Evolutionary conservation across 2,797 vertebrate species (phyloP), one percentile per base, ranked within the genome.

Genomic region (Notoglanidium macrostoma): DNA sequence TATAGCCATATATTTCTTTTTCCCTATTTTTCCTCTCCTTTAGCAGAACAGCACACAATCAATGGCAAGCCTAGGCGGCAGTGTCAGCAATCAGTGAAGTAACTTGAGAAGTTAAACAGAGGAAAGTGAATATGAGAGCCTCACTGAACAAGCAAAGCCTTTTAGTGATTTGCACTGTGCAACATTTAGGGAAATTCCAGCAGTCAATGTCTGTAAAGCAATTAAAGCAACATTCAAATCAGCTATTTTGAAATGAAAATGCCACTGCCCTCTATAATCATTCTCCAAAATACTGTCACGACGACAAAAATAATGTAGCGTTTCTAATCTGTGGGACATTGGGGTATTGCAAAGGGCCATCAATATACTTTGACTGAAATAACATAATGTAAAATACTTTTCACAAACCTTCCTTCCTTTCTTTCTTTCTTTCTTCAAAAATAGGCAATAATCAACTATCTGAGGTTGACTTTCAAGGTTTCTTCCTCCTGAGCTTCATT

Each of bases 31-130:
- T 44, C 5, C 0, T 59, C 17, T 59, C 29, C 5, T 59, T 79
- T 26, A 59, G 19, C 32, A 80, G 55, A 61, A 61, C 5, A 40
- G 35, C 2, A 35, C 19, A 40, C 29, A 35, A 29, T 77, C 51
- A 32, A 78, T 46, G 49, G 49, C 26, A 3, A 79, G 10, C 32
- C 17, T 14, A 35, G 32, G 32, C 21, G 5, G 32, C 29, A 59
- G 77, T 59, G 55, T 79, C 77, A 80, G 77, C 77, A 59, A 3
- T 59, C 54, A 40, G 54, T 57, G 32, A 32, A 61, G 77, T 80
- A 59, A 80, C 35, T 26, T 80, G 32, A 59, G 55, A 80, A 2
- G 55, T 21, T 26, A 40, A 80, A 80, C 8, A 7, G 32, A 59
- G 1, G 77, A 40, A 55, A 61, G 55, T 44, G 40, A 59, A 59